These are phyloP conservation scores for Empis stercorea DNA, from an alignment of 2,888 invertebrate species.

Conservation along the genomic window DNA sequence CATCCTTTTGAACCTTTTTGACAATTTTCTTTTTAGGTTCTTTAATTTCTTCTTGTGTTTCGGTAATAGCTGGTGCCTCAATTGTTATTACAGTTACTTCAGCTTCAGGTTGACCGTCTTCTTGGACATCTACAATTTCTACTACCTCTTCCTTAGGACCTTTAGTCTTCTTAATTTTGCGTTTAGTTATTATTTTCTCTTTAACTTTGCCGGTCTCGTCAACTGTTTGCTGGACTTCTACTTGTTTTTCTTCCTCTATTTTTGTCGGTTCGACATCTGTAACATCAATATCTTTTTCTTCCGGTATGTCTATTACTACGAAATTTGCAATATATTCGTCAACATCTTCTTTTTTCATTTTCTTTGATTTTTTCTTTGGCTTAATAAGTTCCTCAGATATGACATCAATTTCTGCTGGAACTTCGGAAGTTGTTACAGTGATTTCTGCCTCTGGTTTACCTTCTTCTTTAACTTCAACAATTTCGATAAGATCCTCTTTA, in stretches of 20 bases:
- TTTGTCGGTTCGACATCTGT: conserved; percentile 8
- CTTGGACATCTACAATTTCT: conserved; percentile 26
- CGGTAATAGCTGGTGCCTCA: conserved; percentile 18
- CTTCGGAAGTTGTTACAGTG: conserved; percentile 9
- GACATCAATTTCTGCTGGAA: conserved; percentile 17
- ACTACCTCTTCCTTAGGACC: conserved; percentile 25
- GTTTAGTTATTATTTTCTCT: conserved; percentile 18
- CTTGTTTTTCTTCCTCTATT: conserved; percentile 8
- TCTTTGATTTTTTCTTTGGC: conserved; percentile 20
- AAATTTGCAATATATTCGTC: conserved; percentile 21
- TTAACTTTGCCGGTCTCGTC: conserved; percentile 15
- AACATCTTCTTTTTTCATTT: conserved; percentile 23
- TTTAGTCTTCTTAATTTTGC: conserved; percentile 24
- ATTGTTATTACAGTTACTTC: conserved; percentile 28
- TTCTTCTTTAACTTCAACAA: conserved; percentile 32
- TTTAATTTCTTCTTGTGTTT: conserved; percentile 8
- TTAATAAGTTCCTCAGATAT: neutral
- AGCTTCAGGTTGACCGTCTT: conserved; percentile 26
- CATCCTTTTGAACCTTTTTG: conserved; percentile 27
- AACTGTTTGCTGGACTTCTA: conserved; percentile 6
- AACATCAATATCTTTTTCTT: conserved; percentile 11
- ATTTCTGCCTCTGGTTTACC: conserved; percentile 29
- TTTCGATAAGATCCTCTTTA: conserved; percentile 35
- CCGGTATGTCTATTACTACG: neutral
- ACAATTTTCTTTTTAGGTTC: conserved; percentile 23